A percentile compares a stretch with the other conserved stretches of the same genome.
phyloP scores from a whole-genome alignment of 2,797 vertebrate genomes.

The Tympanoctomys barrerae region DNA sequence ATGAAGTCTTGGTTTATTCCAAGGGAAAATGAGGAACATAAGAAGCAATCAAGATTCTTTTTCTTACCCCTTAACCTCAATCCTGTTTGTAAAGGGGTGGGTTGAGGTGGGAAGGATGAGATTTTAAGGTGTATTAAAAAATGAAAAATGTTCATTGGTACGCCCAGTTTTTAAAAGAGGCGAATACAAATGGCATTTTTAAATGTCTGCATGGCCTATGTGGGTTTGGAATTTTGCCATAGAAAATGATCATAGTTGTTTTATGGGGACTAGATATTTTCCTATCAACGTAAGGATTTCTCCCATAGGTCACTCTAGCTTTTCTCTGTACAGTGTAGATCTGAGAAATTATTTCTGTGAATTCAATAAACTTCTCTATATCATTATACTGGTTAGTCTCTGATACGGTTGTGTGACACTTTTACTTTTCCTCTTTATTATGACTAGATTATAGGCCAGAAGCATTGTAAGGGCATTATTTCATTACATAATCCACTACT shows the following conservation, averaged over 20 bases:
- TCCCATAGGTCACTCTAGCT: slow-evolving; percentile 60
- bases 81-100: slow-evolving; percentile 74
- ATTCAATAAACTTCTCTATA: slow-evolving; percentile 76
- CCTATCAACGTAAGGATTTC: slow-evolving; percentile 42
- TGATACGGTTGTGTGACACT: slow-evolving; percentile 24
- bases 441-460: slow-evolving; percentile 70
- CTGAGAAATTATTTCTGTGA: slow-evolving; percentile 80
- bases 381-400: slow-evolving; percentile 65
- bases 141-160: slow-evolving; percentile 83
- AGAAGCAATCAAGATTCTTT: slow-evolving; percentile 60
- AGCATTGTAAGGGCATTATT: slow-evolving; percentile 79
- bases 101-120: slow-evolving; percentile 73
- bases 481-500: slow-evolving; percentile 64
- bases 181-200: slow-evolving; percentile 75
- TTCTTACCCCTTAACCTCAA: not conserved
- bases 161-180: slow-evolving; percentile 54
- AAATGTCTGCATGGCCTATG: slow-evolving; percentile 70
- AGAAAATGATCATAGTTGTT: slow-evolving; percentile 22
- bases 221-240: slow-evolving; percentile 73
- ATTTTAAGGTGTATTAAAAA: slow-evolving; percentile 81
- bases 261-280: slow-evolving; percentile 32
- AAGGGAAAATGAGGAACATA: no score
- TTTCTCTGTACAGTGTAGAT: slow-evolving; percentile 59
- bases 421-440: slow-evolving; percentile 15
- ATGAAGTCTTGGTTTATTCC: no score